Base-by-base conservation (phyloP, 2,113 vertebrate species). In the Corythoichthys haematopterus region DNA sequence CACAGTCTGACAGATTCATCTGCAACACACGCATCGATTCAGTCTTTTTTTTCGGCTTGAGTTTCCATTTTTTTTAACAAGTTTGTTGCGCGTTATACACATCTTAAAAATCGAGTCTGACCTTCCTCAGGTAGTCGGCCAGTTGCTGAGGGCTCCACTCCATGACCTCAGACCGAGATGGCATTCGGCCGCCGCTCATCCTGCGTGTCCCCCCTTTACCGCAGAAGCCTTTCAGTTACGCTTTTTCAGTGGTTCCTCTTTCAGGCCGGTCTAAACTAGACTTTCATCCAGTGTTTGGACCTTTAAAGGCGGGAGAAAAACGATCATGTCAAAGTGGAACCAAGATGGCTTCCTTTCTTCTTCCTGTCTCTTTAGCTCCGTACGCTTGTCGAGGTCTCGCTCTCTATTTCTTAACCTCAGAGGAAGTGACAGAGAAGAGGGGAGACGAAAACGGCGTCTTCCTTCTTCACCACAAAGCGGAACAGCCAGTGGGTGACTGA, bases 1-100 rank as follows among this genome's bases (percentile, higher is more conserved):
- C 95, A 76, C 95, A 97, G 69, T 96, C 95, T 7, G 88, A 88
- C 55, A 94, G 90, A 58, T 89, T 93, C 57, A 93, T 83, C 96
- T 98, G 85, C 3, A 71, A 71, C 10, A 63, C 8, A 75, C 15
- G 58, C 11, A 14, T 9, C 40, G 3, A 43, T 43, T 43, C 40
- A 7, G 40, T 43, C 40, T 7, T 5, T 7, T 8, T 8, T 28
- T 28, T 28, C 20, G 20, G 20, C 20, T 28, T 28, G 20, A 28
- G 20, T 28, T 28, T 28, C 20, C 20, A 28, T 28, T 28, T 3
- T 14, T 28, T 16, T 53, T 53, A n/a, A 16, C 51, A 28, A 53
- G 51, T 5, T 53, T 16, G 6, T 33, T 11, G 20, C 52, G 33
- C 8, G 16, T 52, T 9, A 55, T 28, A 1, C 10, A 35, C 20